Evolutionary conservation across 2,797 vertebrate genomes (phyloP), one percentile per base, ranked within the genome.

Genomic region (Pseudomugil tenellus): DNA sequence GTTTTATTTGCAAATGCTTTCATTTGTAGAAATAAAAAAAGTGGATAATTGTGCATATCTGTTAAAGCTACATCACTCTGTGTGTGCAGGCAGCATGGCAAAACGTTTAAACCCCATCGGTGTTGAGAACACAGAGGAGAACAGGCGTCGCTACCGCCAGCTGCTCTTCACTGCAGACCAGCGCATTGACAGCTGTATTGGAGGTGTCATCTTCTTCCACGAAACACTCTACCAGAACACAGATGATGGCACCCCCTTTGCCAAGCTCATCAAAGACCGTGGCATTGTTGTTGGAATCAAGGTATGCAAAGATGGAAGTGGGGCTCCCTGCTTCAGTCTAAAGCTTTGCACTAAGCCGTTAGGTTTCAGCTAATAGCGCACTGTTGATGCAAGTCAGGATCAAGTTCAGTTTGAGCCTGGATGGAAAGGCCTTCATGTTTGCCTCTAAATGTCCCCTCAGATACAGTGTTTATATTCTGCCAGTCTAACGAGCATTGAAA

Each of bases 121-220:
- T 3, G 98, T 99, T 34, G 98, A 98, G 84, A 99, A 99, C 90
- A 98, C 96, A 0, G 97, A 99, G 89, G 97, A 99, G 93, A 98
- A 98, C 87, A 94, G 97, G 46, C 94, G 98, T 11, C 94, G 95
- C 63, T 99, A 99, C 87, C 96, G 98, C 72, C 98, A 99, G 94
- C 90, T 99, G 70, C 95, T 99, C 65, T 98, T 99, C 93, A 95
- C 94, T 0, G 97, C 97, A 0, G 97, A 99, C 71, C 91, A 96
- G 84, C 93, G 98, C 74, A 95, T 99, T 48, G 93, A 97, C 89
- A 94, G 87, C 69, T 98, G 95, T 58, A 98, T 99, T 1, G 97
- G 98, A 0, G 98, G 98, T 0, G 96, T 99, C 67, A 99, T 99
- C 85, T 99, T 99, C 92, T 99, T 99, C 93, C 97, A 99, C 0